These are phyloP conservation scores for Macroteleia sp. DNA, from an alignment of 2,888 invertebrate genomes.

Conservation along the genomic window DNA sequence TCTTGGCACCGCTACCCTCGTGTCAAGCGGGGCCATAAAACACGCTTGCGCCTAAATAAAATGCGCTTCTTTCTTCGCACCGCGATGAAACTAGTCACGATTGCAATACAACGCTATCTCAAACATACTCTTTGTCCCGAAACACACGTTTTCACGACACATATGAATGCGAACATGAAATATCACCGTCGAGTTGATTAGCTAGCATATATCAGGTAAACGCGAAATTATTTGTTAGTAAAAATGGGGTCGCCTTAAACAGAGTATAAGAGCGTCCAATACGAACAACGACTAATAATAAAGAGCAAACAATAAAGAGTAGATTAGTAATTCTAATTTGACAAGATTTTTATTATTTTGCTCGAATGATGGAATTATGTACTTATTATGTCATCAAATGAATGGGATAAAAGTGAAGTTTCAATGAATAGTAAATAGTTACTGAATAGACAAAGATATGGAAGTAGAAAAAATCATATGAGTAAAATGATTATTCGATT, in stretches of 20 bases:
- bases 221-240: slow-evolving; percentile 8
- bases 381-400: no score
- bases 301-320: no score
- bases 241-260: slow-evolving; percentile 28
- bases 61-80: slow-evolving; percentile 65
- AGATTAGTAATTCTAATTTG: no score
- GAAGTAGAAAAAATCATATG: no score
- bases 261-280: no score
- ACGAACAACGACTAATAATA: no score
- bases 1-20: slow-evolving; percentile 46
- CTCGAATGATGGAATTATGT: no score
- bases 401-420: no score
- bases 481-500: no score
- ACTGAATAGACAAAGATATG: no score
- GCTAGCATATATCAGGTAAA: slow-evolving; percentile 25
- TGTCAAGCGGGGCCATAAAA: slow-evolving; percentile 77
- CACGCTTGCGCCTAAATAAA: slow-evolving; percentile 78
- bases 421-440: no score
- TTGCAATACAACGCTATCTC: slow-evolving; percentile 36
- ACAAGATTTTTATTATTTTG: no score
- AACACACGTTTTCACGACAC: slow-evolving; percentile 33
- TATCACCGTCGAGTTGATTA: slow-evolving; percentile 41
- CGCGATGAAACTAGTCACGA: slow-evolving; percentile 57
- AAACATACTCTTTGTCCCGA: slow-evolving; percentile 31
- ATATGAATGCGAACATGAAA: slow-evolving; percentile 31